Evolutionary conservation across 1,140 invertebrate genomes (phyloP), one percentile per base, ranked within the genome.

Genomic region (Drosophila kurseongensis): DNA sequence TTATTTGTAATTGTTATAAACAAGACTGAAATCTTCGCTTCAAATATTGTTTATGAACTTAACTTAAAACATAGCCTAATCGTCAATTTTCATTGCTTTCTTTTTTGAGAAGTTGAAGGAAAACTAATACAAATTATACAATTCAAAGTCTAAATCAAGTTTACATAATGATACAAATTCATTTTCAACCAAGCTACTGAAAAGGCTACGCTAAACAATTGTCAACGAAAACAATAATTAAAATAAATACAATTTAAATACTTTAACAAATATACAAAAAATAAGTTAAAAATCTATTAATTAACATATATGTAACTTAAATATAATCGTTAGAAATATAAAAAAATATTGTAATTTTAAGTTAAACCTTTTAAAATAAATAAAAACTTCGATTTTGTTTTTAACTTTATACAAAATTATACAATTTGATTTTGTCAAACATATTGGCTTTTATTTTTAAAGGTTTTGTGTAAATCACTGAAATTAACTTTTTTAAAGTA

Each of bases 141-240:
- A 48, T 51, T 41, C 67, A 66, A 76, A 27, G 1, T 41, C 74
- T 76, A 77, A 71, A 67, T 75, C 59, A 63, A 75, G 36, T 66
- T 65, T 75, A 75, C 68, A 68, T 69, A 52, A 52, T 36, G 32
- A 36, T 52, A 52, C 50, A 62, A 69, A 44, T 52, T 57, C 16
- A 61, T 47, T 48, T 50, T 55, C 36, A 69, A 50, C 48, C 56
- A 41, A 83, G 32, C 56, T 74, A 62, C 59, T 29, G n/a, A 10
- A 47, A 9, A 69, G 61, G 35, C 74, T 84, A 73, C 76, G 4
- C 73, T 84, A 83, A 78, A 56, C 58, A 66, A 80, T 51, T 58
- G 18, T 61, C n/a, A 59, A 65, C 47, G 40, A 76, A 80, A 80
- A 72, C 69, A 63, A 75, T 59, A 51, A 78, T 60, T 45, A 36